These are phyloP conservation scores for Melanotaenia trifasciata DNA, from an alignment of 2,797 vertebrate species.

Conservation along the genomic window DNA sequence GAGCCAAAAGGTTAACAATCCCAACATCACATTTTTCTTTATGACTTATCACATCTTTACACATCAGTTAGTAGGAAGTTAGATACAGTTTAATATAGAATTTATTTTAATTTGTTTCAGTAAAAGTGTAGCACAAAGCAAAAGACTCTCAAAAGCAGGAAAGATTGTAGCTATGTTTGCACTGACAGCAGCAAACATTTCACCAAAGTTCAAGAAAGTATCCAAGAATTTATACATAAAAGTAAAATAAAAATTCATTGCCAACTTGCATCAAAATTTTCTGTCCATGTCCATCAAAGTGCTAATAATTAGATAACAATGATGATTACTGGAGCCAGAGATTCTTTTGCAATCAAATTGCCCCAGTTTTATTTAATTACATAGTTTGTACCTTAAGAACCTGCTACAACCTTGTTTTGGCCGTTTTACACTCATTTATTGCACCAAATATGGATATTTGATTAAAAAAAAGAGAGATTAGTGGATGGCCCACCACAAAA, in stretches of 20 bases:
- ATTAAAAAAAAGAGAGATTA: background rate
- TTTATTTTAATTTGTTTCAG: background rate
- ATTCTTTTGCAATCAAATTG: too few relatives aligned
- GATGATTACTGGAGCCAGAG: too few relatives aligned
- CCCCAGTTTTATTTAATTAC: too few relatives aligned
- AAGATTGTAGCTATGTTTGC: background rate
- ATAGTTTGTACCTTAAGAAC: background rate
- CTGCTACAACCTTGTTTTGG: background rate
- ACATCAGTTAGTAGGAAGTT: background rate
- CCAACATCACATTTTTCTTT: slow-evolving; percentile 19
- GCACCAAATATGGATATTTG: background rate
- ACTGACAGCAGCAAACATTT: too few relatives aligned
- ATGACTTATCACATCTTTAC: slow-evolving; percentile 1
- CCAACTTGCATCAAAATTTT: too few relatives aligned
- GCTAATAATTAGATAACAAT: too few relatives aligned
- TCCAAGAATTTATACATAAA: too few relatives aligned
- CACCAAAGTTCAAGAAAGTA: too few relatives aligned
- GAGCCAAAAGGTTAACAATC: slow-evolving; percentile 13
- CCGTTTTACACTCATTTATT: slow-evolving; percentile 21
- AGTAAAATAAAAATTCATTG: too few relatives aligned
- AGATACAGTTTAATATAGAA: background rate
- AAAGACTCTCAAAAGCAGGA: background rate
- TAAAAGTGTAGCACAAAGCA: background rate
- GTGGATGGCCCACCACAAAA: background rate
- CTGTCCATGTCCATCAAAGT: too few relatives aligned